These are phyloP conservation scores for Xanthia icteritia DNA, from an alignment of 2,888 invertebrate genomes.

Conservation along the genomic window DNA sequence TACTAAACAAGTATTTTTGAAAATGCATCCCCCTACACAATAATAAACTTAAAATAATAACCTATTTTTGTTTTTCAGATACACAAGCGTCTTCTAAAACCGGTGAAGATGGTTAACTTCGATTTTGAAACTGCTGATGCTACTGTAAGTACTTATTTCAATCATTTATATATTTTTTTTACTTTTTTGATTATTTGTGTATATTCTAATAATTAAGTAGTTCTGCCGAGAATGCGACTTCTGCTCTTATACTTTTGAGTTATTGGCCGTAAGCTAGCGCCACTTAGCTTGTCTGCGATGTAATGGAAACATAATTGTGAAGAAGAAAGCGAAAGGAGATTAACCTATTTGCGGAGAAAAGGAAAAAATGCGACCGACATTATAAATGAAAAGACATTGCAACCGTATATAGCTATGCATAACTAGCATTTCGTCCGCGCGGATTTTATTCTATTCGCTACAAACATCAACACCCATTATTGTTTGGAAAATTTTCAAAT, in stretches of 20 bases:
- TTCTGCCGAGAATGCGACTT: background rate
- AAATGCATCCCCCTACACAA: too few relatives aligned
- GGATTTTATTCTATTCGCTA: background rate
- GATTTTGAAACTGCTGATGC: conserved; percentile 35
- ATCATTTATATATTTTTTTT: background rate
- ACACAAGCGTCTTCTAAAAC: background rate
- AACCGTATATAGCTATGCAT: too few relatives aligned
- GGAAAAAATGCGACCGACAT: background rate
- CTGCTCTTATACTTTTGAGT: background rate
- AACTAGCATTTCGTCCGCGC: too few relatives aligned
- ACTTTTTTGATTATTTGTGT: background rate
- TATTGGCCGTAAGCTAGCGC: too few relatives aligned
- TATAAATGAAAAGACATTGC: background rate
- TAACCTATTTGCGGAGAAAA: background rate
- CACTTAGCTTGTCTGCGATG: background rate
- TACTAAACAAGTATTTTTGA: background rate
- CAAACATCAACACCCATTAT: background rate
- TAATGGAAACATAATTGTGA: background rate
- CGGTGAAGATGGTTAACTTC: conserved; percentile 33
- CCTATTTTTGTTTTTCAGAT: background rate
- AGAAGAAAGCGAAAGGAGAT: background rate
- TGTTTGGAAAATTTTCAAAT: too few relatives aligned
- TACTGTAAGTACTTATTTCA: conserved; percentile 21
- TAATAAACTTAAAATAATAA: background rate
- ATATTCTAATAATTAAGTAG: background rate